Evolutionary conservation across 2,797 vertebrate species (phyloP).

Genomic region (Thunnus albacares): DNA sequence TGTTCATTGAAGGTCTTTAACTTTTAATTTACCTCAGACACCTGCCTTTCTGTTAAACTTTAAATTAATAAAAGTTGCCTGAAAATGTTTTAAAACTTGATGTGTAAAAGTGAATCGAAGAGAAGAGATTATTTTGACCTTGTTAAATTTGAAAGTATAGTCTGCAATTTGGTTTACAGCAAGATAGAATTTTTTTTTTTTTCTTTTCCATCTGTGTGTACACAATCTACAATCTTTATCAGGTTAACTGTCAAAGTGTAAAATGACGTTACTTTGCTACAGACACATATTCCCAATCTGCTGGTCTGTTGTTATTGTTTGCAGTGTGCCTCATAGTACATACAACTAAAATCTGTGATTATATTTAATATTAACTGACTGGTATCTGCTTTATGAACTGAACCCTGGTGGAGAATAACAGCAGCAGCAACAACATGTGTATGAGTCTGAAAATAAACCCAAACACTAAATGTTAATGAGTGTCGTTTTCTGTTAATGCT

Average conservation of each 20-base stretch:
- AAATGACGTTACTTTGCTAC: neutral
- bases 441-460: slow-evolving; percentile 53
- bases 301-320: slow-evolving; percentile 30
- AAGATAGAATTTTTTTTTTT: neutral
- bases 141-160: slow-evolving; percentile 2
- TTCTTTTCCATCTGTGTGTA: slow-evolving; percentile 1
- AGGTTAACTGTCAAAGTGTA: neutral
- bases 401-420: slow-evolving; percentile 21
- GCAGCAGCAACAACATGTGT: slow-evolving; percentile 21
- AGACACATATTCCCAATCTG: neutral
- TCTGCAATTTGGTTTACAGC: slow-evolving; percentile 4
- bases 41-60: neutral
- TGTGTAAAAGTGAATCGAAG: neutral
- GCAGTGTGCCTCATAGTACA: slow-evolving; percentile 37
- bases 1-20: neutral
- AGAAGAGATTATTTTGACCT: slow-evolving; percentile 14
- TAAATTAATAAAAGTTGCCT: neutral
- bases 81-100: neutral
- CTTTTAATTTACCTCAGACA: slow-evolving; percentile 1
- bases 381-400: slow-evolving; percentile 31
- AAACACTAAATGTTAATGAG: slow-evolving; percentile 28
- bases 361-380: slow-evolving; percentile 37
- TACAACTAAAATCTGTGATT: slow-evolving; percentile 31
- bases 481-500: slow-evolving; percentile 29
- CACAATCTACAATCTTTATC: slow-evolving; percentile 1